Conservation (phyloP, 2,113 vertebrate species). For the Jaculus jaculus region DNA sequence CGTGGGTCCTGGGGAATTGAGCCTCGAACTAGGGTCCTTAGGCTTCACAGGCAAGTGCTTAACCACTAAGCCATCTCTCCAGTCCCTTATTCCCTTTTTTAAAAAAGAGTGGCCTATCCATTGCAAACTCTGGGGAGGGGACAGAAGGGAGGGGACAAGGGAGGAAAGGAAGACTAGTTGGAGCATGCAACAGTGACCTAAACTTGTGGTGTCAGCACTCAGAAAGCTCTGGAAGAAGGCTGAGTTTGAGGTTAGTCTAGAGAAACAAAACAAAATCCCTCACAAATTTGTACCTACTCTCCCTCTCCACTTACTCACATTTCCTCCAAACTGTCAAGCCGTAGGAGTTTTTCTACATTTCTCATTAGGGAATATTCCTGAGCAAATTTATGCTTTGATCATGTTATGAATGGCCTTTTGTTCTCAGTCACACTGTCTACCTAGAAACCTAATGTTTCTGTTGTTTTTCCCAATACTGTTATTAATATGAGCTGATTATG, state of each 20-base stretch:
- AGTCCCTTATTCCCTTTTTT: too few species aligned
- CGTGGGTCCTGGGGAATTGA: too few species aligned
- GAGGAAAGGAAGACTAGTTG: background rate
- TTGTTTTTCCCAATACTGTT: background rate
- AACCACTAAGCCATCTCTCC: too few species aligned
- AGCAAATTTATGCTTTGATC: background rate
- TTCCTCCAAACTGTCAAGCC: slow-evolving; percentile 38
- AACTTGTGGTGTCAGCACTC: background rate
- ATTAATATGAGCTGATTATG: background rate
- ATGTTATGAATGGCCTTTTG: too few species aligned
- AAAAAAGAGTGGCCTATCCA: too few species aligned
- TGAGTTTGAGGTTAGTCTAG: background rate
- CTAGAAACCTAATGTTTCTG: slow-evolving; percentile 46
- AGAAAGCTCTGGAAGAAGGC: background rate
- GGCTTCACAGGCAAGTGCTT: too few species aligned
- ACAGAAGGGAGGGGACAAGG: too few species aligned
- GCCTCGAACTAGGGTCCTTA: too few species aligned
- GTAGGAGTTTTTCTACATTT: slow-evolving; percentile 5
- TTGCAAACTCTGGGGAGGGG: too few species aligned
- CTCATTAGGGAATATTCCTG: background rate
- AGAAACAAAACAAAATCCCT: slow-evolving; percentile 17
- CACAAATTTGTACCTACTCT: slow-evolving; percentile 22
- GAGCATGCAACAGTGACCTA: too few species aligned
- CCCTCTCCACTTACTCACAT: slow-evolving; percentile 17
- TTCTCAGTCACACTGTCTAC: slow-evolving; percentile 1